Evolutionary conservation across 2,113 vertebrate genomes (phyloP).

Genomic region (Grallaria varia): DNA sequence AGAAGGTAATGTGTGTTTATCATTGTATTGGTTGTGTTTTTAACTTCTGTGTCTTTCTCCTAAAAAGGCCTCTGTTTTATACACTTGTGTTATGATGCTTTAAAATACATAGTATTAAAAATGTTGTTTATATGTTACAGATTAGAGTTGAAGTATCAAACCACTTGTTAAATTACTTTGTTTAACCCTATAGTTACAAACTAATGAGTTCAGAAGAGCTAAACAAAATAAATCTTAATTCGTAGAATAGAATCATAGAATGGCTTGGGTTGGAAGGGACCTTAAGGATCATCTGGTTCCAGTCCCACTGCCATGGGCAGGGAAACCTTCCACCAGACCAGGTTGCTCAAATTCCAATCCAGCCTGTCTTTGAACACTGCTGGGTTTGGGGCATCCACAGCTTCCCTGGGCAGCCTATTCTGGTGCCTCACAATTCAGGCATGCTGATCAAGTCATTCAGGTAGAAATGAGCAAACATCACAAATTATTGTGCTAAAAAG

Average conservation of each 20-base stretch:
- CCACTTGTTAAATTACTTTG: background rate
- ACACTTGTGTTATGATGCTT: background rate
- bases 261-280: background rate
- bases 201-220: background rate
- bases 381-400: background rate
- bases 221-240: background rate
- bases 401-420: background rate
- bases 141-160: background rate
- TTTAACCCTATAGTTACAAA: background rate
- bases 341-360: background rate
- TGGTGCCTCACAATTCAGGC: background rate
- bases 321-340: background rate
- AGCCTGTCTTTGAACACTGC: background rate
- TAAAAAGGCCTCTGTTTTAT: background rate
- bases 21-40: background rate
- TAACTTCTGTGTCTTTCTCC: background rate
- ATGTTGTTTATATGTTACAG: background rate
- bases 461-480: background rate
- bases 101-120: background rate
- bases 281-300: background rate
- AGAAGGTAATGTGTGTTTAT: constrained; percentile 67
- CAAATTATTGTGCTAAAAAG: background rate
- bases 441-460: background rate
- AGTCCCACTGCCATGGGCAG: background rate
- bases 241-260: background rate